phyloP scores from a whole-genome alignment of 2,113 vertebrate species.

The Mungos mungo region DNA sequence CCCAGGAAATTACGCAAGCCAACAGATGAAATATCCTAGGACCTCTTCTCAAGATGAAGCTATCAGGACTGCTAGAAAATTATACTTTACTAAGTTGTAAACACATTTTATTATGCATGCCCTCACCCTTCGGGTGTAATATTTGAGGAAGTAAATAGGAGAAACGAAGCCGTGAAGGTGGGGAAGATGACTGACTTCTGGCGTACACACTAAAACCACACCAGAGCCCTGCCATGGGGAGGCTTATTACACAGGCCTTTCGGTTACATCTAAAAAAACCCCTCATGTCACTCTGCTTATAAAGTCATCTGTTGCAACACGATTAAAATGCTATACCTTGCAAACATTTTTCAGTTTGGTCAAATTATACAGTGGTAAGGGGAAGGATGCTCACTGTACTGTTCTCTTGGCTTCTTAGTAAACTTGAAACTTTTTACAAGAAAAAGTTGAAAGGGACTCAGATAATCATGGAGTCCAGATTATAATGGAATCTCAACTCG shows the following conservation, averaged over 20 bases:
- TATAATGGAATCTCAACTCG: not conserved
- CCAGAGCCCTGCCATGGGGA: not conserved
- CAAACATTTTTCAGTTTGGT: not conserved
- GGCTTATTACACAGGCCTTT: not conserved
- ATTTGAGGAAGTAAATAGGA: slow-evolving; percentile 77
- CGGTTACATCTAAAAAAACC: not conserved
- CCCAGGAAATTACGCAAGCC: slow-evolving; percentile 27
- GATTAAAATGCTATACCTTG: not conserved
- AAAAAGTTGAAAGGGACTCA: not conserved
- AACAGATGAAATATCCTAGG: slow-evolving; percentile 16
- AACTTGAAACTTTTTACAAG: not conserved
- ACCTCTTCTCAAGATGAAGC: slow-evolving; percentile 56
- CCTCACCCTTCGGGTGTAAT: not conserved
- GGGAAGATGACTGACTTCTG: slow-evolving; percentile 38
- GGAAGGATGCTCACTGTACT: not conserved
- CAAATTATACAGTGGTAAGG: not conserved
- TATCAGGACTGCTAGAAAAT: not conserved
- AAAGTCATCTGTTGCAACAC: not conserved
- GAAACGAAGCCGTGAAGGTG: slow-evolving; percentile 70
- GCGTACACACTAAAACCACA: not conserved
- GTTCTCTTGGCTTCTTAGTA: not conserved
- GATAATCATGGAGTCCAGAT: not conserved
- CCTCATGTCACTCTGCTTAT: not conserved
- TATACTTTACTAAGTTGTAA: not conserved
- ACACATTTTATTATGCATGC: not conserved